Conservation (phyloP, 2,888 invertebrate genomes). For the Lasioglossum calceatum region DNA sequence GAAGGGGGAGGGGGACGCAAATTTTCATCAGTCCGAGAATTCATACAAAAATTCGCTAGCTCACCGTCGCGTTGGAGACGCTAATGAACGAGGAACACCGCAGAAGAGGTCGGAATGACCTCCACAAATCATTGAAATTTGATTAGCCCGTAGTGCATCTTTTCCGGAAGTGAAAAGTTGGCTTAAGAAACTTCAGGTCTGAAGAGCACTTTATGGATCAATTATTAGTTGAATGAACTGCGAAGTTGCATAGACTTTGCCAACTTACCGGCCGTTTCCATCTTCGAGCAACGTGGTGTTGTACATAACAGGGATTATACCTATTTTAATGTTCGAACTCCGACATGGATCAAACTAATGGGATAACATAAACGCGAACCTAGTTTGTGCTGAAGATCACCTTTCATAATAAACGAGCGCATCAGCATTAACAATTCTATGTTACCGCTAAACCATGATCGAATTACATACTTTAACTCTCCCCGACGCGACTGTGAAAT, state of each 20-base stretch:
- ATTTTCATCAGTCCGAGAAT: neutral
- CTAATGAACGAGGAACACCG: neutral
- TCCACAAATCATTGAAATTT: slow-evolving; percentile 68
- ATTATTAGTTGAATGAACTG: slow-evolving; percentile 70
- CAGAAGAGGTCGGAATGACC: neutral
- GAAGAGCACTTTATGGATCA: slow-evolving; percentile 69
- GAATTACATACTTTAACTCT: neutral
- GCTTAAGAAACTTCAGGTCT: slow-evolving; percentile 65
- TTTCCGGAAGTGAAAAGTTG: slow-evolving; percentile 70
- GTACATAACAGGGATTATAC: slow-evolving; percentile 52
- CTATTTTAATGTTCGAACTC: slow-evolving; percentile 46
- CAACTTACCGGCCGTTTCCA: slow-evolving; percentile 53
- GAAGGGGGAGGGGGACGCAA: too few relatives aligned
- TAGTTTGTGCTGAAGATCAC: neutral
- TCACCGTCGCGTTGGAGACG: neutral
- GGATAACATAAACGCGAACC: slow-evolving; percentile 4
- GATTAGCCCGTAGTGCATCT: slow-evolving; percentile 68
- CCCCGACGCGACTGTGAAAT: neutral
- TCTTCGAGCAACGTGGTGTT: slow-evolving; percentile 38
- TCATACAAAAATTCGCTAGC: neutral
- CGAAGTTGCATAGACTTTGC: slow-evolving; percentile 63
- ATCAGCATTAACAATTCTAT: slow-evolving; percentile 24
- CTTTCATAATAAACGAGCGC: slow-evolving; percentile 8
- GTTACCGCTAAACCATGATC: neutral
- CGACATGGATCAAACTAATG: slow-evolving; percentile 51